Evolutionary conservation across 1,140 invertebrate genomes (phyloP), one percentile per base, ranked within the genome.

Genomic region (Drosophila kohkoa): DNA sequence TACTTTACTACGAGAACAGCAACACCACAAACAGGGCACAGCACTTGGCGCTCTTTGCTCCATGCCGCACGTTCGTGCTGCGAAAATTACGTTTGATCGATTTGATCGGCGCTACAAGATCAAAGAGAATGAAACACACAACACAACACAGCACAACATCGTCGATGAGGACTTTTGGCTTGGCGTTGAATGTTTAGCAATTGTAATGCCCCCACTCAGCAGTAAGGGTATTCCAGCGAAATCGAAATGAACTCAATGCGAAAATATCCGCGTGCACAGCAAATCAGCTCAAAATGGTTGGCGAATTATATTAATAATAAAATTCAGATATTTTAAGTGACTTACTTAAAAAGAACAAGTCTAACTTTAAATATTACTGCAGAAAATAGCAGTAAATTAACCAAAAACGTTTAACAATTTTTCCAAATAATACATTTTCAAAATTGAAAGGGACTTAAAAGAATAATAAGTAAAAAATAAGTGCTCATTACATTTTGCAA

Each of bases 71-170:
- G 85, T 89, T 89, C 86, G 86, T 89, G 85, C 81, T 89, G 86
- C 87, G 82, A 82, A 92, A 92, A 92, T 92, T 92, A 90, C 87
- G 90, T 92, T 92, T 92, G 91, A 92, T 92, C 91, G 91, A 92
- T 92, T 92, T 92, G 91, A 92, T 92, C 91, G 91, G 88, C 91
- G 91, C 91, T 91, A 77, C 67, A 77, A 92, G 85, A 92, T 92
- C 91, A 92, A 92, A 92, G 88, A 76, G 86, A 91, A 79, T 75
- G 75, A 87, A 87, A 75, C 81, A 89, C 85, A 72, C 75, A 69
- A 71, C 20, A 25, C 20, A 25, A 25, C 20, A 25, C 20, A 25
- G 3, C 20, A 68, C 76, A 68, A 76, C 68, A 79, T 71, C 41
- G 67, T 69, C 67, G 62, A 58, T 46, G 77, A 67, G 60, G 67